phyloP scores from a whole-genome alignment of 2,888 invertebrate genomes.

The Drosophila cracens region DNA sequence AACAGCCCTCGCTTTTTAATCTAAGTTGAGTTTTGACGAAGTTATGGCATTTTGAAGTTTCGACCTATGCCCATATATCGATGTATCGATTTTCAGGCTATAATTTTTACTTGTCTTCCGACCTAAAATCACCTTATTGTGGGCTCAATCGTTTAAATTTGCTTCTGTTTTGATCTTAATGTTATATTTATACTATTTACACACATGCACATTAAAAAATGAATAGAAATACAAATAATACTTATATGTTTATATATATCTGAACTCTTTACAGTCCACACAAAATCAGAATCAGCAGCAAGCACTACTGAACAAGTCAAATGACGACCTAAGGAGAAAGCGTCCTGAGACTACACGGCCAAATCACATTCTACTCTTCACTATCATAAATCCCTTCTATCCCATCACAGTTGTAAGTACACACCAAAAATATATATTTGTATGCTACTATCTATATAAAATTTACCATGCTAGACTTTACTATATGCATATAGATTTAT shows the following conservation, averaged over 20 bases:
- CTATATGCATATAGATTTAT: background rate
- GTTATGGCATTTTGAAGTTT: too few species aligned
- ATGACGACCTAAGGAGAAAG: constrained; percentile 90
- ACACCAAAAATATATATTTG: constrained; percentile 37
- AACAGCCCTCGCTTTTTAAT: too few species aligned
- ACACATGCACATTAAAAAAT: constrained; percentile 3
- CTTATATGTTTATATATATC: constrained; percentile 35
- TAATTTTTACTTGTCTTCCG: too few species aligned
- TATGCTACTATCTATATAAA: constrained; percentile 6
- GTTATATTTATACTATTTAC: constrained; percentile 2
- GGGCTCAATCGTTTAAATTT: background rate
- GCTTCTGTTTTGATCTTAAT: constrained; percentile 2
- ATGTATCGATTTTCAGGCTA: too few species aligned
- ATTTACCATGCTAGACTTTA: background rate
- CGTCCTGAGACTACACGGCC: constrained; percentile 94
- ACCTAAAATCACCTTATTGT: background rate
- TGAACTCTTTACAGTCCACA: constrained; percentile 79
- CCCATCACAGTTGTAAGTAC: constrained; percentile 99
- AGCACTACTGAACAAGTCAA: constrained; percentile 84
- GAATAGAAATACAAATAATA: constrained; percentile 17
- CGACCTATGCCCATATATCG: too few species aligned
- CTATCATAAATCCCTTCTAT: constrained; percentile 98
- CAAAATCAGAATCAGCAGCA: constrained; percentile 84
- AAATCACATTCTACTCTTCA: constrained; percentile 98
- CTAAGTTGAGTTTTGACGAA: too few species aligned